Evolutionary conservation across 92 coral and sea anemone genomes (phyloP).

Genomic region (Heteractis magnifica): DNA sequence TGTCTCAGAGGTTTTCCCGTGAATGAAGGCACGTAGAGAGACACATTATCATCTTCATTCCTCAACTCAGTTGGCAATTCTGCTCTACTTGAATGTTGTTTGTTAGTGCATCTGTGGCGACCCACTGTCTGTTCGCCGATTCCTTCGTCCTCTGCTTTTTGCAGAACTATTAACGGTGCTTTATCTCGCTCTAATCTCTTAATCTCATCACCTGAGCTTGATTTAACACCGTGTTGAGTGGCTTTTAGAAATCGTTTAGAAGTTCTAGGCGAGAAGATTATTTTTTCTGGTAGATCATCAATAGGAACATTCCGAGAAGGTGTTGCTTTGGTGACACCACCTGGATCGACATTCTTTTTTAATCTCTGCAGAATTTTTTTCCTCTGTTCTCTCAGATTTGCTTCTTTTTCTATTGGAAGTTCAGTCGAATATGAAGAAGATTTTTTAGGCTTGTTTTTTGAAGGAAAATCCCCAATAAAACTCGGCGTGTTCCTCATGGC

Average conservation of each 20-base stretch:
- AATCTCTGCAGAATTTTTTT: conserved; percentile 34
- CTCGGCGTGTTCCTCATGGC: conserved; percentile 24
- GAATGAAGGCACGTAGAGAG: conserved; percentile 13
- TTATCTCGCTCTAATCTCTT: not conserved
- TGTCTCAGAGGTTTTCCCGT: conserved; percentile 5
- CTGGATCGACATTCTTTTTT: conserved; percentile 12
- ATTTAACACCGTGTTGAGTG: not conserved
- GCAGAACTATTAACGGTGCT: conserved; percentile 13
- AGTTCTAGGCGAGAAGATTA: conserved; percentile 23
- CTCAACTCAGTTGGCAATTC: not conserved
- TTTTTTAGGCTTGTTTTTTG: conserved; percentile 5
- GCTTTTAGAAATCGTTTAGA: conserved; percentile 15
- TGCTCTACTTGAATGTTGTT: not conserved
- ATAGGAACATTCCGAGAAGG: not conserved
- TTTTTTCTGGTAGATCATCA: conserved; percentile 21
- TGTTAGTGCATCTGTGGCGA: not conserved
- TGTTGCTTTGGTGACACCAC: not conserved
- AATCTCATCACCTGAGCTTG: not conserved
- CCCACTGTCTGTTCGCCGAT: not conserved
- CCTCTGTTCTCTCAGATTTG: conserved; percentile 31
- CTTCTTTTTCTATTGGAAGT: conserved; percentile 36
- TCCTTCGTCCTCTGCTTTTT: not conserved
- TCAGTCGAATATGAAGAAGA: conserved; percentile 10
- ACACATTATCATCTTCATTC: not conserved
- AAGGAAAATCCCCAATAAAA: conserved; percentile 26